Percentiles rank a stretch among this genome's conserved stretches.
Evolutionary conservation across 2,113 vertebrate genomes (phyloP).

Genomic region (Murina feae): DNA sequence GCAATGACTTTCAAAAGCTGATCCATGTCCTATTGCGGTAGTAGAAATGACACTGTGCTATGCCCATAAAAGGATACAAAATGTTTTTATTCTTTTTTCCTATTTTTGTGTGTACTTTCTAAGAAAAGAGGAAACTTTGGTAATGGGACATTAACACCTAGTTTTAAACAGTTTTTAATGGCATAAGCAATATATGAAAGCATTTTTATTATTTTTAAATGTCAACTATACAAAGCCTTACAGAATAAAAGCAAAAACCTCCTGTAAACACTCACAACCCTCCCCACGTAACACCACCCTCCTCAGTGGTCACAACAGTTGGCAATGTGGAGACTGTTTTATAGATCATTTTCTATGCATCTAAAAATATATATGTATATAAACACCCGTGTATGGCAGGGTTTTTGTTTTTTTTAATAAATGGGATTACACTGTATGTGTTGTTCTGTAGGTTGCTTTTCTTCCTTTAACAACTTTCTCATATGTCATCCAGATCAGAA

Average conservation of each 20-base stretch:
- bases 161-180: constrained; percentile 8
- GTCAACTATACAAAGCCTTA: neutral
- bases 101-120: neutral
- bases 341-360: neutral
- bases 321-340: neutral
- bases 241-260: neutral
- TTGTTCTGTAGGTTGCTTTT: neutral
- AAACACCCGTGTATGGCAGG: neutral
- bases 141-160: neutral
- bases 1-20: neutral
- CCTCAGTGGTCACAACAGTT: neutral
- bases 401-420: neutral
- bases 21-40: neutral
- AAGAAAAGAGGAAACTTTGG: neutral
- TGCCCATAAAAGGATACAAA: neutral
- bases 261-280: neutral
- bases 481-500: neutral
- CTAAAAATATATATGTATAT: neutral
- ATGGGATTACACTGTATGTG: neutral
- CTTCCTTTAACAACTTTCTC: neutral
- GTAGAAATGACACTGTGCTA: neutral
- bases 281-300: neutral
- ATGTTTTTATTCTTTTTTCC: neutral
- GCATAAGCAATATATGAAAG: neutral
- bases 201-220: neutral